Conservation (phyloP, 1,140 invertebrate genomes). For the Xylocopa sonorina region DNA sequence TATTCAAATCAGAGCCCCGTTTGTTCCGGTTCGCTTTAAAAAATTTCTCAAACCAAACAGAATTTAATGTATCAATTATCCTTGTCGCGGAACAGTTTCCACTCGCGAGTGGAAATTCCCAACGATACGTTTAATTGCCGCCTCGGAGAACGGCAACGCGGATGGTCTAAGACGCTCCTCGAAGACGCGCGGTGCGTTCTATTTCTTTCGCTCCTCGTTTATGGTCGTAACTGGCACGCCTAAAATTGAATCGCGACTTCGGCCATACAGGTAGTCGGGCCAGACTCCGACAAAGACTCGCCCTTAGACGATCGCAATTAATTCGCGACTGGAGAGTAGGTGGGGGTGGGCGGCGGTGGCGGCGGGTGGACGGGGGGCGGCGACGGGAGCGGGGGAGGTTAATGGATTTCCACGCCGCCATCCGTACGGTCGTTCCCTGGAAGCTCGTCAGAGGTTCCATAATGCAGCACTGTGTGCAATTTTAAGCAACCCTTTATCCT, state of each 20-base stretch:
- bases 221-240: conserved; percentile 34
- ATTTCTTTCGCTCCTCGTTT: conserved; percentile 16
- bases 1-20: too few relatives aligned
- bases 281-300: conserved; percentile 73
- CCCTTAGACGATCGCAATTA: conserved; percentile 80
- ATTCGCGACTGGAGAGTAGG: conserved; percentile 75
- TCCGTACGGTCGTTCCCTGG: conserved; percentile 74
- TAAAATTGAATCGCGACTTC: conserved; percentile 64
- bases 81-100: too few relatives aligned
- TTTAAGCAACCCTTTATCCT: conserved; percentile 81
- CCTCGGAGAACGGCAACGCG: too few relatives aligned
- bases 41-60: too few relatives aligned
- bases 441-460: conserved; percentile 80
- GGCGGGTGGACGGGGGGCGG: conserved; percentile 23
- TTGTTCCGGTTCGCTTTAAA: too few relatives aligned
- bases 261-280: conserved; percentile 63
- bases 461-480: conserved; percentile 81
- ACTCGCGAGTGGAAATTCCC: too few relatives aligned
- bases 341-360: conserved; percentile 40
- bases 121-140: too few relatives aligned
- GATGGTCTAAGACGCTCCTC: too few relatives aligned
- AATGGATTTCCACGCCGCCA: conserved; percentile 79
- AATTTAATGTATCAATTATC: too few relatives aligned
- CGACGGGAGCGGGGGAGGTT: conserved; percentile 60
- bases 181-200: neutral